A percentile compares a stretch with the other conserved stretches of the same genome.
Evolutionary conservation across 2,888 invertebrate species (phyloP).

Genomic region (Beris chalybata): DNA sequence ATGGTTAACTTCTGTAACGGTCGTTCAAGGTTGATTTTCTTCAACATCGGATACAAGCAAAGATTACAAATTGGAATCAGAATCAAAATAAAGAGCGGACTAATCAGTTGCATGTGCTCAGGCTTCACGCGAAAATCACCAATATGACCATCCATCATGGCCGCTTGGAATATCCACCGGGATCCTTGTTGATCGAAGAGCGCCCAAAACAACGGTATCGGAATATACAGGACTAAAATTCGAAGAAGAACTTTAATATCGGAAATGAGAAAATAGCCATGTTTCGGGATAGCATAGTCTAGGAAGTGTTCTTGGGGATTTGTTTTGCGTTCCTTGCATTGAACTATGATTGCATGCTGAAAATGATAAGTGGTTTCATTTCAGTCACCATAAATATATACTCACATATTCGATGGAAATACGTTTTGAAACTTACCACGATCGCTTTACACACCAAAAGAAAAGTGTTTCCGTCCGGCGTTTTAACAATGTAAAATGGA

Average conservation of each 20-base stretch:
- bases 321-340: conserved; percentile 52
- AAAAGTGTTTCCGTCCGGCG: conserved; percentile 71
- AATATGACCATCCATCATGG: conserved; percentile 80
- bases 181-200: conserved; percentile 93
- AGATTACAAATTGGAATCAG: conserved; percentile 85
- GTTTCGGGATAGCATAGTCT: conserved; percentile 78
- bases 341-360: conserved; percentile 59
- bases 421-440: too few species aligned
- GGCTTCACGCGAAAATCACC: conserved; percentile 83
- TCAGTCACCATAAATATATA: too few species aligned
- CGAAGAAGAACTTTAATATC: conserved; percentile 78
- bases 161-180: conserved; percentile 91
- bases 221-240: conserved; percentile 78
- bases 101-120: conserved; percentile 94
- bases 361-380: conserved; percentile 26
- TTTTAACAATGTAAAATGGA: conserved; percentile 64
- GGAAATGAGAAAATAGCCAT: conserved; percentile 66
- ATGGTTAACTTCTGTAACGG: conserved; percentile 85
- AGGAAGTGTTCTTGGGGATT: conserved; percentile 78
- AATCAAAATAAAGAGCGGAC: conserved; percentile 80
- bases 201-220: conserved; percentile 92
- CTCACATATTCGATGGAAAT: too few species aligned
- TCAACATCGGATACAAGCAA: conserved; percentile 76
- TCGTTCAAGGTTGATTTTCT: conserved; percentile 66
- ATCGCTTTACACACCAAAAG: conserved; percentile 64